Conservation (phyloP, 2,797 vertebrate genomes). For the Tenualosa thibaudeaui region DNA sequence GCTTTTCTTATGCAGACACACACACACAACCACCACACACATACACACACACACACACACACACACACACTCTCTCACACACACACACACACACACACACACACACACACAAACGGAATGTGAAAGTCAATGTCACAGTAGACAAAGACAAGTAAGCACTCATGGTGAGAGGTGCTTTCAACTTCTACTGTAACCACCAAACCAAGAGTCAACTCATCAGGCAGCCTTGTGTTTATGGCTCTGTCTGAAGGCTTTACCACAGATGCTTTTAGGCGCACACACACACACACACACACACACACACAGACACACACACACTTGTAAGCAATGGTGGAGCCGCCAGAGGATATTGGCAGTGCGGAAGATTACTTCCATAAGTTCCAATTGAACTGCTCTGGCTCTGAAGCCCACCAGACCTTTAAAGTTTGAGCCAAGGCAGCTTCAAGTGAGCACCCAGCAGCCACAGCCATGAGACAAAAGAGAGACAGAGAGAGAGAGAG, state of each 20-base stretch:
- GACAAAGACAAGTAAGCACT: too few relatives aligned
- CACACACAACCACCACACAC: too few relatives aligned
- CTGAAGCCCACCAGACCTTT: conserved; percentile 45
- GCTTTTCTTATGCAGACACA: not conserved
- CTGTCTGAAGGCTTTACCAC: not conserved
- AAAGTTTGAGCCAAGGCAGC: conserved; percentile 52
- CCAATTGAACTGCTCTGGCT: conserved; percentile 56
- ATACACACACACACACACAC: too few relatives aligned
- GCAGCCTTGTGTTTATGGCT: not conserved
- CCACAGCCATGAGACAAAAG: not conserved
- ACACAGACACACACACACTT: not conserved
- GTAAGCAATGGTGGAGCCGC: conserved; percentile 38
- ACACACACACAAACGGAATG: too few relatives aligned
- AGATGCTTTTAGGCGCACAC: not conserved
- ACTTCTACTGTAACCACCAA: not conserved
- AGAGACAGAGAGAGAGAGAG: not conserved
- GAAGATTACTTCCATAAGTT: conserved; percentile 57
- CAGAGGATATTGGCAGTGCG: conserved; percentile 55
- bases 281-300: not conserved
- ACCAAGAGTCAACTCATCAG: not conserved
- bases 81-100: too few relatives aligned
- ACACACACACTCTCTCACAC: too few relatives aligned
- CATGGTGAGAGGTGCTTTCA: not conserved
- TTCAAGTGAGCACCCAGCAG: conserved; percentile 45
- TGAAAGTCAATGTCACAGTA: too few relatives aligned